Percentiles rank a stretch among this genome's conserved stretches.
These are phyloP conservation scores for Echinometra lucunter DNA, from an alignment of 53 echinoderm and acorn worm species.

Conservation along the genomic window DNA sequence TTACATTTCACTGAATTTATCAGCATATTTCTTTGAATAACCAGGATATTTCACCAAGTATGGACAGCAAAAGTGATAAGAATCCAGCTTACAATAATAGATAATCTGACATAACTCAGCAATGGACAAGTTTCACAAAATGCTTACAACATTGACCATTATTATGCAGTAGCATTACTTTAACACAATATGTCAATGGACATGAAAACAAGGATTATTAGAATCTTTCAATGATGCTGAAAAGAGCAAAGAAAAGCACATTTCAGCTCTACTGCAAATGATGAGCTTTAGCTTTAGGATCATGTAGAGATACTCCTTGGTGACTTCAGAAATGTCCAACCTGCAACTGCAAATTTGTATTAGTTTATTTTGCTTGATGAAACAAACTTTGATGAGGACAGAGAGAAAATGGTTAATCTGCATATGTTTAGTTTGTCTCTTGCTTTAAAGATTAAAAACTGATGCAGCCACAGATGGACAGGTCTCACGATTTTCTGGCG, in stretches of 20 bases:
- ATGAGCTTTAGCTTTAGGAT: background rate
- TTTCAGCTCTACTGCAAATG: background rate
- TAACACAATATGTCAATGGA: background rate
- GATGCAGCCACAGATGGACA: background rate
- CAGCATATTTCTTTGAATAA: too few species aligned
- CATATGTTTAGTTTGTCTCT: background rate
- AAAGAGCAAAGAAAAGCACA: background rate
- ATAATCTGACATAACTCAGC: too few species aligned
- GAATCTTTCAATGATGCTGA: background rate
- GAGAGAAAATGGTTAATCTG: background rate
- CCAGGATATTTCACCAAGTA: too few species aligned
- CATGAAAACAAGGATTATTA: background rate
- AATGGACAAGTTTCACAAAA: background rate
- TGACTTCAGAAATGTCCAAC: background rate
- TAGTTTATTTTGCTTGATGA: background rate
- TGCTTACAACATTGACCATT: background rate
- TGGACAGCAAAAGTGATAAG: too few species aligned
- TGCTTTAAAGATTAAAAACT: background rate
- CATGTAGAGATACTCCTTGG: background rate
- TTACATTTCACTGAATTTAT: too few species aligned
- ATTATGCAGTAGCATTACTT: background rate
- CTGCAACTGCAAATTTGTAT: background rate
- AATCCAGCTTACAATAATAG: too few species aligned
- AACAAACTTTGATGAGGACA: background rate
- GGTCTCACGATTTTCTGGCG: background rate